These are phyloP conservation scores for Galendromus occidentalis DNA, from an alignment of 1,140 invertebrate species.

Conservation along the genomic window DNA sequence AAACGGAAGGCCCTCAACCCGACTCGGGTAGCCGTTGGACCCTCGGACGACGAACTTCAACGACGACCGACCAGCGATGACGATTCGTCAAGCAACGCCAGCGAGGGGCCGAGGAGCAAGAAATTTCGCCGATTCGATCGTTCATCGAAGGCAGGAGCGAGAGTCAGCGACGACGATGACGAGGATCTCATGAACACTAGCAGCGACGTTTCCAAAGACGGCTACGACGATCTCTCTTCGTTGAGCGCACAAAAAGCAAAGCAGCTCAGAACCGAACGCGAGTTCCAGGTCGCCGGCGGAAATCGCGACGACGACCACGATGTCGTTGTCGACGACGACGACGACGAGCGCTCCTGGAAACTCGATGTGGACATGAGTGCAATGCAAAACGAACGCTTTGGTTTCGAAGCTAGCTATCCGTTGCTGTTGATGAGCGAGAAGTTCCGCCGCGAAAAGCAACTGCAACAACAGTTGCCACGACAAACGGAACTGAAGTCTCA, in stretches of 20 bases:
- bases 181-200: slow-evolving; percentile 8
- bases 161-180: slow-evolving; percentile 17
- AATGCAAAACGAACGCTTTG: background rate
- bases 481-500: no score
- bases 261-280: slow-evolving; percentile 10
- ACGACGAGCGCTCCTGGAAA: background rate
- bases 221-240: background rate
- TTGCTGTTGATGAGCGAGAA: no score
- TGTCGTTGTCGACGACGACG: no score
- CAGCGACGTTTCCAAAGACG: slow-evolving; percentile 13
- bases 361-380: slow-evolving; percentile 4
- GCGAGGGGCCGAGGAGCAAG: background rate
- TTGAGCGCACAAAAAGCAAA: background rate
- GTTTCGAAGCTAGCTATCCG: no score
- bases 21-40: slow-evolving; percentile 37
- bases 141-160: background rate
- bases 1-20: slow-evolving; percentile 83
- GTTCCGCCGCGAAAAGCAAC: no score
- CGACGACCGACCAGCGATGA: slow-evolving; percentile 24
- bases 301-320: no score
- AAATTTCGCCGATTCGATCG: slow-evolving; percentile 11
- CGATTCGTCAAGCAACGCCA: slow-evolving; percentile 22
- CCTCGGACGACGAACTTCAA: slow-evolving; percentile 24
- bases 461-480: no score
- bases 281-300: background rate